Evolutionary conservation across 2,797 vertebrate genomes (phyloP).

Genomic region (Pampus argenteus): DNA sequence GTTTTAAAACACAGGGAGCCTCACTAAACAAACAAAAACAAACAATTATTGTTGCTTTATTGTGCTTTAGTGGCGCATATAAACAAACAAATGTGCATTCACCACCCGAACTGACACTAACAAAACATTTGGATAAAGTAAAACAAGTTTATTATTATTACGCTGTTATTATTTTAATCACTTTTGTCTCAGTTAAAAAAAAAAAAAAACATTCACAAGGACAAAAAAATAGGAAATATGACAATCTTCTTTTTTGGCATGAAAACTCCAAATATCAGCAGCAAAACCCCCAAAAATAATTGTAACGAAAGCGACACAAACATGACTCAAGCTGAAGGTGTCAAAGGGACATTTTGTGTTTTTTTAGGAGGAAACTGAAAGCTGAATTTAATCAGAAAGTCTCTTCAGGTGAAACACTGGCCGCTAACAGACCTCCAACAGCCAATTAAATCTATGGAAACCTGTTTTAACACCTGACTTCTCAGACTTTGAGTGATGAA

Average conservation of each 20-base stretch:
- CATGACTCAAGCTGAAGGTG: background rate
- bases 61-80: background rate
- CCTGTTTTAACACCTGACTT: background rate
- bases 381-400: background rate
- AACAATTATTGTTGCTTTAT: background rate
- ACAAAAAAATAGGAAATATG: background rate
- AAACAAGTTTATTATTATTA: too few species aligned
- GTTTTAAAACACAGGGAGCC: background rate
- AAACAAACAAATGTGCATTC: background rate
- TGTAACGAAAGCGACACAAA: background rate
- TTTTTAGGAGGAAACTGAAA: background rate
- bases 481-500: background rate
- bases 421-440: background rate
- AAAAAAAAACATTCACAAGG: background rate
- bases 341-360: background rate
- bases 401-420: background rate
- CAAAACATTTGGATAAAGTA: too few species aligned
- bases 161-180: too few species aligned
- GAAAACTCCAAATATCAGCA: background rate
- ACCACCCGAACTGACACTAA: background rate
- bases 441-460: background rate
- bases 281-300: background rate
- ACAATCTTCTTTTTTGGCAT: background rate
- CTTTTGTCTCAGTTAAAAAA: too few species aligned
- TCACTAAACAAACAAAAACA: background rate